Base-by-base conservation (phyloP, 2,797 vertebrate genomes). In the Strix occidentalis region DNA sequence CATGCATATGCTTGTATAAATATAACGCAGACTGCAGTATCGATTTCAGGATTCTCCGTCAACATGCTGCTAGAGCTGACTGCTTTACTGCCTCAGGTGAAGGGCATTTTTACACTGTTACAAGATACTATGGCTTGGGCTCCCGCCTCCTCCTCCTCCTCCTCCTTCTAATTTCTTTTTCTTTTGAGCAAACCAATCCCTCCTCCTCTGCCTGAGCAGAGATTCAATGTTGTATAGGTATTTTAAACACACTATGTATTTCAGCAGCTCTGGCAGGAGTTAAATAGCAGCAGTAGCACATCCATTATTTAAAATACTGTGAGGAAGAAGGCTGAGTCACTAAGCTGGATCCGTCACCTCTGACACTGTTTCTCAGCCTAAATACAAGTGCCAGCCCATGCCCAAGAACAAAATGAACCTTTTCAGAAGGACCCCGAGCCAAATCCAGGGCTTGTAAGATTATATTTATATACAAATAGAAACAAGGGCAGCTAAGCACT, bases 311-410 rank as follows among this genome's bases (percentile, higher is more conserved):
- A 92, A 87, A 91, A 88, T 28, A 69, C 16, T 0, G 7, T 3
- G 72, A 86, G 65, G 87, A 87, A 87, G 84, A 94, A 80, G 82
- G 87, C 92, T 92, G 93, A 96, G 84, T 94, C 93, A 87, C 90
- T 71, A 75, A 39, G 82, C 87, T 88, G 89, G 43, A 89, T 83
- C 82, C 5, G 5, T 58, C 69, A 93, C 78, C 95, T 76, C 48
- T 86, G 85, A 93, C 89, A 77, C 56, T 19, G 48, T 54, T 96
- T 84, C 84, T 80, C 85, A 79, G 69, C 72, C 66, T 86, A 90
- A 89, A 84, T 28, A 60, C 37, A 77, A 93, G 78, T 5, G 50
- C 81, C 61, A 71, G 84, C 46, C 89, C 41, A 33, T 41, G 69
- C 71, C 45, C 41, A 54, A 87, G 64, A 80, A 92, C 2, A 6